Percentiles rank a stretch among this genome's conserved stretches.
Conservation (phyloP, 2,797 vertebrate genomes). For the Simalia tracyae region DNA sequence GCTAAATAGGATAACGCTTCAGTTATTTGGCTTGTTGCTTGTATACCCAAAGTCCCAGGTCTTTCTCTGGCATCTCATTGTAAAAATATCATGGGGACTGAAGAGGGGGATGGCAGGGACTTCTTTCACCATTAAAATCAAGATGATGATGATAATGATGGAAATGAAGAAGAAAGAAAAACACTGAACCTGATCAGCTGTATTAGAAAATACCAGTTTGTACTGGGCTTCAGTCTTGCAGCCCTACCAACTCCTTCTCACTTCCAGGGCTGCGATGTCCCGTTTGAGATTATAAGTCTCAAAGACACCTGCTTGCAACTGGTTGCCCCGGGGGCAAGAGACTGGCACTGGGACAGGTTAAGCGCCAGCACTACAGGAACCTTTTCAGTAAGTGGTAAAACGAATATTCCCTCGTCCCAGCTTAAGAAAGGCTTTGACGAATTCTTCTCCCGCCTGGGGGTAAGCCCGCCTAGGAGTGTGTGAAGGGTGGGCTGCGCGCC, state of each 20-base stretch:
- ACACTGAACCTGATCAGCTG: neutral
- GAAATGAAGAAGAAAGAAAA: neutral
- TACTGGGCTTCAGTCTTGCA: neutral
- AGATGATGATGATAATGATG: neutral
- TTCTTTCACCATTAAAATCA: neutral
- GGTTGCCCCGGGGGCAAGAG: neutral
- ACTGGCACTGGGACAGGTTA: too few relatives aligned
- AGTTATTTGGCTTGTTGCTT: neutral
- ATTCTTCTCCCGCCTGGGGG: neutral
- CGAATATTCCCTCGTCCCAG: rapidly evolving
- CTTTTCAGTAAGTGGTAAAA: neutral
- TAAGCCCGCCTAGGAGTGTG: neutral
- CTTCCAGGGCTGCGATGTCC: neutral
- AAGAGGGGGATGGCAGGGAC: neutral
- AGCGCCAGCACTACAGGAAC: neutral
- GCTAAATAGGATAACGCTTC: neutral
- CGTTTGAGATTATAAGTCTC: neutral
- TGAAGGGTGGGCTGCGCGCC: neutral
- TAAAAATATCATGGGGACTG: neutral
- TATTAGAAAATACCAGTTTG: neutral
- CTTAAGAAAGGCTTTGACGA: too few relatives aligned
- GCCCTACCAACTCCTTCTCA: neutral
- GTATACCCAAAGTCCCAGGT: neutral
- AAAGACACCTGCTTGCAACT: neutral
- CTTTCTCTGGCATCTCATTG: neutral